A percentile compares a stretch with the other conserved stretches of the same genome.
These are phyloP conservation scores for Phengaris alcon DNA, from an alignment of 2,888 invertebrate species.

Conservation along the genomic window DNA sequence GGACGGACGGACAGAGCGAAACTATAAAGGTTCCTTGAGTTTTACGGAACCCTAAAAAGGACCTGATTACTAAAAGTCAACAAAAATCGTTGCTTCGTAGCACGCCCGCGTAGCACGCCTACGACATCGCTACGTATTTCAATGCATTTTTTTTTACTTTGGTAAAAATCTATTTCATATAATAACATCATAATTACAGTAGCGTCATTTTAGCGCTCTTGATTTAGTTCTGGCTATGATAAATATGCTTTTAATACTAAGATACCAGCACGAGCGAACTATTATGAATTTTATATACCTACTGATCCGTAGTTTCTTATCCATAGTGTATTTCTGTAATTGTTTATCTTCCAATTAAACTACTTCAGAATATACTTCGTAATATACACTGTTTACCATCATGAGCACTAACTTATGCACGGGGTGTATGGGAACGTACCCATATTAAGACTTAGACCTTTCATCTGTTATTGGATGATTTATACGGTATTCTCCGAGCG, in stretches of 20 bases:
- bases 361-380: not conserved
- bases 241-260: conserved; percentile 75
- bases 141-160: not conserved
- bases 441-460: too few relatives aligned
- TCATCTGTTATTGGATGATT: too few relatives aligned
- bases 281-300: conserved; percentile 59
- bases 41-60: too few relatives aligned
- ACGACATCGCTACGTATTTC: not conserved
- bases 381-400: not conserved
- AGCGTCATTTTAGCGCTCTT: conserved; percentile 59
- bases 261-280: conserved; percentile 69
- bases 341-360: not conserved
- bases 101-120: not conserved
- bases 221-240: conserved; percentile 64
- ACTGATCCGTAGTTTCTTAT: conserved; percentile 30
- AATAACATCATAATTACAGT: conserved; percentile 33
- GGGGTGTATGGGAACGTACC: too few relatives aligned
- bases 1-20: too few relatives aligned
- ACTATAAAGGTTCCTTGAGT: too few relatives aligned
- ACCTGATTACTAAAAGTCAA: not conserved
- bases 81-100: not conserved
- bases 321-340: not conserved
- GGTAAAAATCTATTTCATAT: not conserved
- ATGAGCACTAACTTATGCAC: too few relatives aligned
- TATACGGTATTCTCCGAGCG: too few relatives aligned